Conservation (phyloP, 2,113 vertebrate species). For the Aplodontia rufa region DNA sequence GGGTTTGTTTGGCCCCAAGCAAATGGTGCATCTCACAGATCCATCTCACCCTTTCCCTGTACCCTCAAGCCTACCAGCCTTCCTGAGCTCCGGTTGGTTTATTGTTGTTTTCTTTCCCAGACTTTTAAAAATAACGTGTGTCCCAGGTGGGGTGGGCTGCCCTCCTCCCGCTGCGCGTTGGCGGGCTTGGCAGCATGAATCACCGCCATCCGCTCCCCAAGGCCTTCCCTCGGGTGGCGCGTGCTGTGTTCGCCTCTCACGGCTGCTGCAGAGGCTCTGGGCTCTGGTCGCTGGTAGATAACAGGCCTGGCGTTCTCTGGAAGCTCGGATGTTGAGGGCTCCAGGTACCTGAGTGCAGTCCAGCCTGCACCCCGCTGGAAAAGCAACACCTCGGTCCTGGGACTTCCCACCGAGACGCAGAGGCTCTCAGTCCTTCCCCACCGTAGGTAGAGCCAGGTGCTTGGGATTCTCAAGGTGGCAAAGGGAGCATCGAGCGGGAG, state of each 20-base stretch:
- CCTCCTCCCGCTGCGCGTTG: accelerated
- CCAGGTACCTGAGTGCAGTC: neutral
- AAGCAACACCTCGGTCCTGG: neutral
- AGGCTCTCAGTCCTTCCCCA: neutral
- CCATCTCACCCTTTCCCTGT: neutral
- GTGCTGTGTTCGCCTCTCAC: too few relatives aligned
- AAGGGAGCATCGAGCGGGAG: neutral
- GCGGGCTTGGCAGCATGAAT: neutral
- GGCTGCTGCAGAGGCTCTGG: neutral
- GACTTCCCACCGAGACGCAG: accelerated
- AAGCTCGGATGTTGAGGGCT: neutral
- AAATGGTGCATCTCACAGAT: neutral
- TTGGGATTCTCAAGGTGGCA: neutral
- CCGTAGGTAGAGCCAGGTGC: accelerated
- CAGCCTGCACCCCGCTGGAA: neutral
- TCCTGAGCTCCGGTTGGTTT: neutral
- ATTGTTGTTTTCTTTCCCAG: constrained; percentile 59
- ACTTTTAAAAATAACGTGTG: constrained; percentile 61
- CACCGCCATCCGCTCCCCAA: neutral
- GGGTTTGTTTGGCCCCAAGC: neutral
- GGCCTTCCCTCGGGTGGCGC: too few relatives aligned
- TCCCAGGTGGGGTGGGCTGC: neutral
- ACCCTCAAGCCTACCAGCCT: neutral
- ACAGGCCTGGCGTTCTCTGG: neutral
- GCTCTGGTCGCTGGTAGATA: accelerated